phyloP scores from a whole-genome alignment of 2,888 invertebrate genomes.

The Micoletzkya japonica region DNA sequence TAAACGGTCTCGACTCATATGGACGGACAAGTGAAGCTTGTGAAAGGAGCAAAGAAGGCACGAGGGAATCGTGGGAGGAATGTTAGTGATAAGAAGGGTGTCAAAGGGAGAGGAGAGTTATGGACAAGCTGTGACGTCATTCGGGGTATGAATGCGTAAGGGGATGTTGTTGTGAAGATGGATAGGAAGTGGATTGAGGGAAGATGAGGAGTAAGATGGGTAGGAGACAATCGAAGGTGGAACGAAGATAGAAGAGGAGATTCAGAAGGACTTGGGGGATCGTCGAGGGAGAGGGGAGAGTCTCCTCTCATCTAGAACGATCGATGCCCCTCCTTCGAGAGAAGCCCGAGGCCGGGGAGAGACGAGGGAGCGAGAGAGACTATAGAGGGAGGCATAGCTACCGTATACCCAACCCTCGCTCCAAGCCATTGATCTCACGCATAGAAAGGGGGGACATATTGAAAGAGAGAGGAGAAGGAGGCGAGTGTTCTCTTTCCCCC shows the following conservation, averaged over 20 bases:
- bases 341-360: no score
- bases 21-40: neutral
- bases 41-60: neutral
- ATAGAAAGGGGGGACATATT: no score
- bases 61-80: neutral
- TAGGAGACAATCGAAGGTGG: conserved; percentile 13
- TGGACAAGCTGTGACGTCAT: no score
- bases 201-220: neutral
- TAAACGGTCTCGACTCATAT: neutral
- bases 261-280: neutral
- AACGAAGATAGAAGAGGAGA: neutral
- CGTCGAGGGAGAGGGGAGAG: no score
- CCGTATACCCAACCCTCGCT: no score
- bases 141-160: no score
- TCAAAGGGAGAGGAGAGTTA: neutral
- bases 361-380: no score
- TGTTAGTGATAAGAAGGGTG: neutral
- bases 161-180: neutral
- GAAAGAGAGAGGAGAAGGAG: neutral
- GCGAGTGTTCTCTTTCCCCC: neutral
- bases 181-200: neutral
- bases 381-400: no score
- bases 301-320: no score
- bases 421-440: no score
- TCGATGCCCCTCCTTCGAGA: no score